phyloP scores from a whole-genome alignment of 2,888 invertebrate species.

The Lithodes maja region DNA sequence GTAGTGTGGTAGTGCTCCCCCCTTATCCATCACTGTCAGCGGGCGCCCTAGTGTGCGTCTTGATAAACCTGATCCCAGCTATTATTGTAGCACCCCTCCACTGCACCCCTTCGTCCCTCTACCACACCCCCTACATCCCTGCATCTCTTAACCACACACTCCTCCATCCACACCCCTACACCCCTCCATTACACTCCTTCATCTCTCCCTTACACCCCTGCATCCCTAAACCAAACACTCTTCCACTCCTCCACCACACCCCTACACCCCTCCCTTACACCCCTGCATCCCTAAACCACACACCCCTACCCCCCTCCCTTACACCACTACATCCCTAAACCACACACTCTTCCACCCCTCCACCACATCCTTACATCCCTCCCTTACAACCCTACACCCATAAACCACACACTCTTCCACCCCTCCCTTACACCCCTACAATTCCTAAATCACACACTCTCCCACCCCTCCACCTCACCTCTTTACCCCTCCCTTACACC shows the following conservation, averaged over 20 bases:
- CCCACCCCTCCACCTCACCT: no score
- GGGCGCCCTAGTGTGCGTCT: conserved; percentile 59
- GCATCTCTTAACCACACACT: neutral
- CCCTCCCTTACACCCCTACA: no score
- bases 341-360: neutral
- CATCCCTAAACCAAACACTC: no score
- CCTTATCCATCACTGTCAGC: conserved; percentile 48
- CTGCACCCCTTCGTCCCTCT: neutral
- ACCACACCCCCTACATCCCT: neutral
- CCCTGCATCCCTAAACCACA: neutral
- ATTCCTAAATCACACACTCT: no score
- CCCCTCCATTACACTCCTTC: neutral
- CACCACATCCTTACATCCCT: neutral
- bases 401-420: neutral
- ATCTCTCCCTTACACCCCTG: neutral
- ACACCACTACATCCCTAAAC: neutral
- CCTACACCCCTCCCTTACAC: neutral
- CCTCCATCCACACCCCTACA: neutral
- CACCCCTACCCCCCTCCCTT: neutral
- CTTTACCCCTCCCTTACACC: no score
- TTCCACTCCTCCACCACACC: neutral
- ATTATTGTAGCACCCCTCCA: conserved; percentile 35
- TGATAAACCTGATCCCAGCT: conserved; percentile 66
- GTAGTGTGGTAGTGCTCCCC: conserved; percentile 7
- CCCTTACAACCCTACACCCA: neutral